Base-by-base conservation (phyloP, 2,797 vertebrate genomes). In the Pagetopsis macropterus region DNA sequence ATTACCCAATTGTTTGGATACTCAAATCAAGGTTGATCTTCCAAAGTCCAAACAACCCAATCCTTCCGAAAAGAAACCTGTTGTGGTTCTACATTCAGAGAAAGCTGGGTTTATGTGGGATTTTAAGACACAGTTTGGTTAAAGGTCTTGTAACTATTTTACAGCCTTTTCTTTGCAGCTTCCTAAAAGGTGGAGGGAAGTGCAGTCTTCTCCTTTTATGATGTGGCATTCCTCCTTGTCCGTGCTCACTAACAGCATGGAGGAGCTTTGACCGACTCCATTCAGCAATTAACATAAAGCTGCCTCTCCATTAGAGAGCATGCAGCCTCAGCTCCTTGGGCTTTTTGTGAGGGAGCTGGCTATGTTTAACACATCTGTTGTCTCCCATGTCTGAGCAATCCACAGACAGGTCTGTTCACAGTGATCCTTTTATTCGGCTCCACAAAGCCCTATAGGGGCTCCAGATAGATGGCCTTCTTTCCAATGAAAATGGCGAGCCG, bases 321-420 rank as follows among this genome's bases (percentile, higher is more conserved):
- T 43, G 77, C 77, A 75, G 72, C 79, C 79, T 65, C 37, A 1
- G 43, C 70, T 82, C 66, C 57, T 68, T 5, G 41, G 59, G 75
- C 48, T 81, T 84, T 78, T 83, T 82, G 81, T 71, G 75, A 65
- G 61, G 60, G 65, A 71, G 81, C 81, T 44, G 76, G 62, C 87
- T 89, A 57, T 82, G 69, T 94, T 94, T 94, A 94, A 93, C 94
- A 94, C 95, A 95, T 95, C 95, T 96, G 95, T 92, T 93, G 92
- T 90, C 87, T 94, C 90, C 78, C 70, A 88, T 90, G 93, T 95
- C 93, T 65, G 76, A 88, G 92, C 94, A 90, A 86, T 89, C 93
- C 92, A 88, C 91, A 87, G 92, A 94, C 95, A 95, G 94, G 93
- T 92, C 93, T 85, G 83, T 76, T 89, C 89, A 91, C 76, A 92